Evolutionary conservation across 2,113 vertebrate species (phyloP).

Genomic region (Cacatua alba): DNA sequence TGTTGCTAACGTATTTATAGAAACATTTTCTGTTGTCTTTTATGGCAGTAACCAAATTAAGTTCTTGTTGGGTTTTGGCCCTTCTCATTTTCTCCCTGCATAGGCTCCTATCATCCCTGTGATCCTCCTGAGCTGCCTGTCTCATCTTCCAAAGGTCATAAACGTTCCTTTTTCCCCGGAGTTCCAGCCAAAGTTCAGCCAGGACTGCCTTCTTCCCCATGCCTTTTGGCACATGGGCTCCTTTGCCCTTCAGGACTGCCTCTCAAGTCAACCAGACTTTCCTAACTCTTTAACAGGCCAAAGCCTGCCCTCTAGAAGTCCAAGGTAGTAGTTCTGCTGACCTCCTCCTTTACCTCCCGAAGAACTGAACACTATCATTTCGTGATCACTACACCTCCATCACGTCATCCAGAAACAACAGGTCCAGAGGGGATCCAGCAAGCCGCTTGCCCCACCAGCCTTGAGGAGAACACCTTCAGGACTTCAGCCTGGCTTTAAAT

Average conservation of each 20-base stretch:
- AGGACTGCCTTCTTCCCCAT: not conserved
- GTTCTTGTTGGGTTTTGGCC: not conserved
- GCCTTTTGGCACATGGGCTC: not conserved
- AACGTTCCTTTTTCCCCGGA: not conserved
- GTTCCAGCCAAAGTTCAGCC: not conserved
- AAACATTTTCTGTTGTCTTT: not conserved
- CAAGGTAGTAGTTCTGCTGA: not conserved
- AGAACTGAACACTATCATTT: not conserved
- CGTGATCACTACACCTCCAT: not conserved
- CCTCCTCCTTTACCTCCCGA: not conserved
- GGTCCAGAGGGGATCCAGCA: not conserved
- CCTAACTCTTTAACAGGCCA: not conserved
- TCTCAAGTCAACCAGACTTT: not conserved
- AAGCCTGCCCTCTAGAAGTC: not conserved
- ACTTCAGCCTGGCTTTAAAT: not conserved
- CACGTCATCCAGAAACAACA: not conserved
- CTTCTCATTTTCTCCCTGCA: not conserved
- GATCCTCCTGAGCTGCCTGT: not conserved
- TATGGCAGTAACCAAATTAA: not conserved
- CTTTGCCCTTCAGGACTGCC: not conserved
- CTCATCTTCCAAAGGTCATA: not conserved
- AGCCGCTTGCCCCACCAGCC: not conserved
- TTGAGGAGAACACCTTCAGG: not conserved
- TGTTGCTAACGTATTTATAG: not conserved
- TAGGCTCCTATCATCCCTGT: not conserved